A percentile compares a stretch with the other conserved stretches of the same genome.
Evolutionary conservation across 2,888 invertebrate species (phyloP).

Genomic region (Nomada fabriciana): DNA sequence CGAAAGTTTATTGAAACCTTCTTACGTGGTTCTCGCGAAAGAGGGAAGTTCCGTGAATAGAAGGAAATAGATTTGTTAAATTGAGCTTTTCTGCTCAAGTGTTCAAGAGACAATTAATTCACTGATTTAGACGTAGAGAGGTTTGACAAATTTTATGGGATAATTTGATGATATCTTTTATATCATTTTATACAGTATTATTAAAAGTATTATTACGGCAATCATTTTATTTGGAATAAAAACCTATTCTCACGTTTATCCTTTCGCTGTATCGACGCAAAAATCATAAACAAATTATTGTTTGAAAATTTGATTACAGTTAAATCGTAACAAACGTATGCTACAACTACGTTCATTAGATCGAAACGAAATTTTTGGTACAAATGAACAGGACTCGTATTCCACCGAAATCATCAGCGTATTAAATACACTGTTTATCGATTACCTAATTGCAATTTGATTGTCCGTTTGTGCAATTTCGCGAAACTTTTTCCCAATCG

Average conservation of each 20-base stretch:
- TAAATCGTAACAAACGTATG: background rate
- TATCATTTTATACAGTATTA: no score
- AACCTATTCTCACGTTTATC: background rate
- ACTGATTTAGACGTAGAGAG: no score
- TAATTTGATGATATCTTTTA: no score
- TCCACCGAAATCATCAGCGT: background rate
- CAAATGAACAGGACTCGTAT: background rate
- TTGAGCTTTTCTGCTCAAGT: no score
- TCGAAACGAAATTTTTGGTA: background rate
- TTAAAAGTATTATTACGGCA: background rate
- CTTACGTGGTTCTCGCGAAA: background rate
- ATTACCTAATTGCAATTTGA: background rate
- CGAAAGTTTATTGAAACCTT: slow-evolving; percentile 7
- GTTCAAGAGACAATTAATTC: no score
- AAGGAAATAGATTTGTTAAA: slow-evolving; percentile 9
- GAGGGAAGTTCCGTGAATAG: slow-evolving; percentile 2
- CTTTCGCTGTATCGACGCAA: background rate
- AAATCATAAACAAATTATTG: background rate
- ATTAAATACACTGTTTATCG: no score
- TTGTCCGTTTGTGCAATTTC: background rate
- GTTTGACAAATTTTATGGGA: no score
- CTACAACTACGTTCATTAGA: background rate
- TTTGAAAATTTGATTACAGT: background rate
- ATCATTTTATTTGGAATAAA: background rate
- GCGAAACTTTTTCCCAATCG: background rate